Evolutionary conservation across 2,888 invertebrate species (phyloP), one percentile per base, ranked within the genome.

Genomic region (Craniophora ligustri): DNA sequence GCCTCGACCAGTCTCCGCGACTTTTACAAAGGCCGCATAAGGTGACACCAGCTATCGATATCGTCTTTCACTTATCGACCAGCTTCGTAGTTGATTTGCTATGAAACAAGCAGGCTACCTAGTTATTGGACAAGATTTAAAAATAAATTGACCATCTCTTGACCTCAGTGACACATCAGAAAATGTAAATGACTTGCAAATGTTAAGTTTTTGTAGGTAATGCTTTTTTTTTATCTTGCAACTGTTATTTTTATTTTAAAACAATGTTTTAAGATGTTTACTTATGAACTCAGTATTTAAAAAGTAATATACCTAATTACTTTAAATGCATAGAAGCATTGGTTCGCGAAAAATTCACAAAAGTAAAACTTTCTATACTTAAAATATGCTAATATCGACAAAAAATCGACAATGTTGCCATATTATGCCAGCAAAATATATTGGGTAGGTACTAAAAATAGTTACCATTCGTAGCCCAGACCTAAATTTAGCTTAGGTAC

Each of bases 1-100:
- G 57, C 53, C 59, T 46, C 67, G 47, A 68, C 76, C 53, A 68
- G 77, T 76, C 74, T 64, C 70, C 62, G 65, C 51, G 49, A 54
- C 48, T 62, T 54, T 41, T 46, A 38, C 28, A 40, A 23, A 47
- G 28, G 21, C 35, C 15, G 23, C 31, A 3, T 15, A 34, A 6
- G n/a, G 34, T 26, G 36, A 48, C 26, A 40, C 40, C 40, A 19
- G 8, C 13, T 10, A 41, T 2, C 36, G 7, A 30, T 28, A 7
- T 13, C 8, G 21, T 57, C 21, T 41, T 30, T 30, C 28, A 35
- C 15, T 36, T 31, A 38, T 31, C 35, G 15, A 35, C 28, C 47
- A 36, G 11, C 8, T 10, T 26, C 18, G 2, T 11, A 34, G 14
- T 14, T 8, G 11, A 8, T 35, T 11, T 34, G n/a, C 16, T 18